phyloP scores from a whole-genome alignment of 2,888 invertebrate species.

The Amaurobius ferox region DNA sequence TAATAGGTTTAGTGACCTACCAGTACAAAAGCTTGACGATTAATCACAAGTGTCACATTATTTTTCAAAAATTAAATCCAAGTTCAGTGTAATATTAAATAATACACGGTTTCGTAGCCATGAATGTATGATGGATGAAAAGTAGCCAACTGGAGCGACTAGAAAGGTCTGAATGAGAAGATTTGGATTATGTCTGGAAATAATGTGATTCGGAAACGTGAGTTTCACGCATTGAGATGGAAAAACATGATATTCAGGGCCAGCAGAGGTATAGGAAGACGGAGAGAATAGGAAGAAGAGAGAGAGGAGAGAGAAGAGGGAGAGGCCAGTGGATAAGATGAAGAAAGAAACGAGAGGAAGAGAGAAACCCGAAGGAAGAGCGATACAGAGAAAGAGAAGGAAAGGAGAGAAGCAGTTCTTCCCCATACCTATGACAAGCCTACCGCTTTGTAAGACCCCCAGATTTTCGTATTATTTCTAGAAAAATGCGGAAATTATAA shows the following conservation, averaged over 20 bases:
- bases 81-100: neutral
- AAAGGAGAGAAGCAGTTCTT: too few species aligned
- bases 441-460: too few species aligned
- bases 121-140: conserved; percentile 1
- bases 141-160: neutral
- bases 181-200: neutral
- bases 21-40: neutral
- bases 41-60: neutral
- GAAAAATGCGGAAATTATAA: too few species aligned
- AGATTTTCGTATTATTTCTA: too few species aligned
- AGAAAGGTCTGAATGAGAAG: neutral
- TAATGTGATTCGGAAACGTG: neutral
- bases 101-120: neutral
- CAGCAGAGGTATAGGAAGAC: neutral
- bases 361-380: too few species aligned
- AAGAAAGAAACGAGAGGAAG: too few species aligned
- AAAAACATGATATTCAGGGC: neutral
- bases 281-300: too few species aligned
- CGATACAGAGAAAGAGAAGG: too few species aligned
- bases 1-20: neutral
- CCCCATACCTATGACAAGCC: too few species aligned
- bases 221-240: neutral
- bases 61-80: neutral
- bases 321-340: too few species aligned
- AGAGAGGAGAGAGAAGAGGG: too few species aligned